Evolutionary conservation across 53 echinoderm and acorn worm species (phyloP).

Genomic region (Pentamera pediparva): DNA sequence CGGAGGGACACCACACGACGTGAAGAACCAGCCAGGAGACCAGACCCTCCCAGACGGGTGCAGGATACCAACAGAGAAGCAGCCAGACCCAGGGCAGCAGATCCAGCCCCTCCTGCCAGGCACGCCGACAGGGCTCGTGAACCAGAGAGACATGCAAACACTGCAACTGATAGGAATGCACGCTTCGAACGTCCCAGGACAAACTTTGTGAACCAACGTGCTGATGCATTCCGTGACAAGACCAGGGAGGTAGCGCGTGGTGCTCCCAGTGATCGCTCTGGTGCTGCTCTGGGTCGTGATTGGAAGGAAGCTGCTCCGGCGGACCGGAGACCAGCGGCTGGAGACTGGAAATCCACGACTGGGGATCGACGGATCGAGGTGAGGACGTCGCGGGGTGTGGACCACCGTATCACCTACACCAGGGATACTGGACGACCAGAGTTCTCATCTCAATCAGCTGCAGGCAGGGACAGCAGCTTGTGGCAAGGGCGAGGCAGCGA

Average conservation of each 20-base stretch:
- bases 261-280: conserved; percentile 7
- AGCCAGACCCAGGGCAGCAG: conserved; percentile 8
- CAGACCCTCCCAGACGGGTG: conserved; percentile 9
- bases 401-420: conserved; percentile 35
- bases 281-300: conserved; percentile 14
- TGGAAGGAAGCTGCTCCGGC: conserved; percentile 31
- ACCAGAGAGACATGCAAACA: conserved; percentile 37
- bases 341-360: conserved; percentile 11
- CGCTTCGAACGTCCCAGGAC: conserved; percentile 2
- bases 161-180: conserved; percentile 12
- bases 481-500: conserved; percentile 32
- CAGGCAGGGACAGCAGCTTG: conserved; percentile 7
- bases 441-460: conserved; percentile 21
- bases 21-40: conserved; percentile 31
- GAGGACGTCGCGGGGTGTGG: conserved; percentile 39
- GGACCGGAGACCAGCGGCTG: conserved; percentile 10
- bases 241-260: not conserved
- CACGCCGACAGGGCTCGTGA: conserved; percentile 14
- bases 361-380: conserved; percentile 51
- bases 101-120: conserved; percentile 23
- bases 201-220: not conserved
- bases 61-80: conserved; percentile 16
- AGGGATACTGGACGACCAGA: conserved; percentile 29
- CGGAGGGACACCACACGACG: conserved; percentile 33
- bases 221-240: conserved; percentile 29